Base-by-base conservation (phyloP, 2,113 vertebrate genomes). In the Morone saxatilis region DNA sequence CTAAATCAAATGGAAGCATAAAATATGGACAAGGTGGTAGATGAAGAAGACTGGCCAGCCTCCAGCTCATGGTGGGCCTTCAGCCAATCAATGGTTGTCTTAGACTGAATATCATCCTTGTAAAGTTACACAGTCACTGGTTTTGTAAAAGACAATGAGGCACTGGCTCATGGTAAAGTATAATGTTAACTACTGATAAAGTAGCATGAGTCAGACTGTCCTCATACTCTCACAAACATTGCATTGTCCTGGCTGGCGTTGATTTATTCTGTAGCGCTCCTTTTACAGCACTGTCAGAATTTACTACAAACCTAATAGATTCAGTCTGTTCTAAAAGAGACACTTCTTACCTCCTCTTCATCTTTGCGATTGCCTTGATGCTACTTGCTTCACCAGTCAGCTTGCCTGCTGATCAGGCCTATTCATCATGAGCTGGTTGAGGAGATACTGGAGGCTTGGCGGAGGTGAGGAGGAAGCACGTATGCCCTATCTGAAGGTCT, bases 391-490 rank as follows among this genome's bases (percentile, higher is more conserved):
- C 78, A 83, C 89, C 88, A 92, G 90, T 90, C 88, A 90, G 81
- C 82, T 75, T 41, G 12, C 75, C 78, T 36, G 47, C 54, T 85
- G 86, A 92, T 90, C 59, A 57, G 79, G 79, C 80, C 90, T 81
- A 94, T 95, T 95, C 83, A 94, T 94, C 94, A 94, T 50, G 61
- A 73, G 85, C 81, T 82, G 65, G 56, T 83, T 83, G 87, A 81
- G 84, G 85, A 90, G 89, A 89, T 86, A 88, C 85, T 70, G 83
- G 61, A 60, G 84, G 76, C 88, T 25, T 67, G 87, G 86, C 51
- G 80, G 85, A 90, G 86, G 85, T 83, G 82, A 87, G 86, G 48
- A 63, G 62, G 73, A 74, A 53, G 85, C 86, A 87, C 31, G 68
- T 68, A 25, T 71, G 89, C 74, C 81, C 83, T 86, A 86, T 90